Evolutionary conservation across 2,797 vertebrate genomes (phyloP).

Genomic region (Poecilia gillii): DNA sequence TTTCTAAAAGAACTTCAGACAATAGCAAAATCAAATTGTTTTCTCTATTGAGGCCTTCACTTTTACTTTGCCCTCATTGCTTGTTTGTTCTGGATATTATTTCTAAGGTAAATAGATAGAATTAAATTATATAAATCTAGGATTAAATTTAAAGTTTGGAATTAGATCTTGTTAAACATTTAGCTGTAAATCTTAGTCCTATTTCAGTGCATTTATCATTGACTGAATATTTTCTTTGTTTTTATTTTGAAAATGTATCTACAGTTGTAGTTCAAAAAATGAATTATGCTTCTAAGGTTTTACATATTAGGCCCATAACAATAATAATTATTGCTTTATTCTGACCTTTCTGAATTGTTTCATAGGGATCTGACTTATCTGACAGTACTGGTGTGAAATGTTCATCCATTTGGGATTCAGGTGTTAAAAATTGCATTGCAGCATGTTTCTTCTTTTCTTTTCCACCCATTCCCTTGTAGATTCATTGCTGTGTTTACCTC

Average conservation of each 20-base stretch:
- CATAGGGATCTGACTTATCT: background rate
- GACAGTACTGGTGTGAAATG: background rate
- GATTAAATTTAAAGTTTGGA: background rate
- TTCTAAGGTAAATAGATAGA: background rate
- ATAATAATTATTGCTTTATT: background rate
- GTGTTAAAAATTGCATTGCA: background rate
- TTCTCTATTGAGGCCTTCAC: constrained; percentile 14
- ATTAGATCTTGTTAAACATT: background rate
- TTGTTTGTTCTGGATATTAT: background rate
- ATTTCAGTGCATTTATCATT: background rate
- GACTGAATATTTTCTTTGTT: background rate
- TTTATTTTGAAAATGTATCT: background rate
- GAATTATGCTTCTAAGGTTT: background rate
- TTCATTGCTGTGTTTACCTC: background rate
- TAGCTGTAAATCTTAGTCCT: background rate
- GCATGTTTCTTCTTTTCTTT: background rate
- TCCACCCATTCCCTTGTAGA: background rate
- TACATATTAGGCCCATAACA: background rate
- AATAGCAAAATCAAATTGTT: background rate
- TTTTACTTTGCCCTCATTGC: background rate
- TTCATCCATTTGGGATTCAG: background rate
- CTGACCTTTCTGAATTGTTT: background rate
- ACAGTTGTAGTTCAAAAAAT: background rate
- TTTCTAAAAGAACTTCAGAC: background rate
- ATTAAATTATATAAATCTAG: background rate